Conservation (phyloP, 2,888 invertebrate genomes). For the Diaprepes abbreviatus region DNA sequence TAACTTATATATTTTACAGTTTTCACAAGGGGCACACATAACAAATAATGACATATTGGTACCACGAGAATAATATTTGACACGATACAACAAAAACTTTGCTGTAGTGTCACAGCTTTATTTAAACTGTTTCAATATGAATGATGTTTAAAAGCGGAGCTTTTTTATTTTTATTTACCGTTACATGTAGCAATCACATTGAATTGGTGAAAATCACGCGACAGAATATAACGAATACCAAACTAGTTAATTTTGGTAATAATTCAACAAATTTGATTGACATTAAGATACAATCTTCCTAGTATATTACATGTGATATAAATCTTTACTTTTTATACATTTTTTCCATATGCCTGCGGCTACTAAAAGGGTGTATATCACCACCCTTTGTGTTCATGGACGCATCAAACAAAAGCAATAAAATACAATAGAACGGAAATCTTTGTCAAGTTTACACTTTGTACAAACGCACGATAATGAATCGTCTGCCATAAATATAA, state of each 20-base stretch:
- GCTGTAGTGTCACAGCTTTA: too few relatives aligned
- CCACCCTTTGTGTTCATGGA: slow-evolving; percentile 28
- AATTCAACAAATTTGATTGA: slow-evolving; percentile 55
- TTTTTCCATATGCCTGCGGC: slow-evolving; percentile 31
- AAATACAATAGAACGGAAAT: slow-evolving; percentile 41
- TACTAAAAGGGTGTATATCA: slow-evolving; percentile 39
- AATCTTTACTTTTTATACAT: slow-evolving; percentile 18
- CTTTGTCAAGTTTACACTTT: slow-evolving; percentile 43
- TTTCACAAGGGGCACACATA: too few relatives aligned
- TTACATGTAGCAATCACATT: not conserved
- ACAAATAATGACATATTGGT: too few relatives aligned
- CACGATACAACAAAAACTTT: too few relatives aligned
- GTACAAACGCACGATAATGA: slow-evolving; percentile 25
- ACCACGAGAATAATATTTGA: too few relatives aligned
- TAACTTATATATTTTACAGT: too few relatives aligned
- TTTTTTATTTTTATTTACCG: too few relatives aligned
- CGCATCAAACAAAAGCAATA: slow-evolving; percentile 37
- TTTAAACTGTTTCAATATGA: too few relatives aligned
- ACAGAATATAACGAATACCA: slow-evolving; percentile 11
- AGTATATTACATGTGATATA: slow-evolving; percentile 16
- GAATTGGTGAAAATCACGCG: slow-evolving; percentile 2
- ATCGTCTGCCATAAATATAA: slow-evolving; percentile 27
- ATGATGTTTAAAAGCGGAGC: too few relatives aligned
- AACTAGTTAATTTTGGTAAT: slow-evolving; percentile 52
- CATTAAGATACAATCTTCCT: slow-evolving; percentile 53